These are phyloP conservation scores for Siniperca undulata DNA, from an alignment of 2,797 vertebrate genomes.

Conservation along the genomic window DNA sequence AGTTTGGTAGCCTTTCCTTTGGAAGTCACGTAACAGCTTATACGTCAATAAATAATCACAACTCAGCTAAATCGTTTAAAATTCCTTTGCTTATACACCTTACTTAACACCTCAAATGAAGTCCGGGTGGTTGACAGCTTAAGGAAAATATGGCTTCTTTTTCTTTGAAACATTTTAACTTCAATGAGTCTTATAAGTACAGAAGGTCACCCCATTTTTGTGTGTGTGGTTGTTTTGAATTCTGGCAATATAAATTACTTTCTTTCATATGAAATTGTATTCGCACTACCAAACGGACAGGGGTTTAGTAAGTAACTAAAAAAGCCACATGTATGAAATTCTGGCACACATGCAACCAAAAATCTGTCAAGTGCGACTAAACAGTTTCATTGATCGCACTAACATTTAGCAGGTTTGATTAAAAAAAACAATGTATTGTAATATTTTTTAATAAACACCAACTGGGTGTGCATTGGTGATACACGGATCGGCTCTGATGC, in stretches of 20 bases:
- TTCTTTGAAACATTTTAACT: not conserved
- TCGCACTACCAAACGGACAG: not conserved
- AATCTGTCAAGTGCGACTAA: too few species aligned
- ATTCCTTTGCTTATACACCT: not conserved
- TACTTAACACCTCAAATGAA: not conserved
- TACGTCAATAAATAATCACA: not conserved
- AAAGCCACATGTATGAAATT: not conserved
- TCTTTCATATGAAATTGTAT: too few species aligned
- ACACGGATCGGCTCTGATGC: too few species aligned
- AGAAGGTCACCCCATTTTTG: not conserved
- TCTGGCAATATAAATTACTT: not conserved
- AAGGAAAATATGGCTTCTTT: not conserved
- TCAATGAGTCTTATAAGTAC: not conserved
- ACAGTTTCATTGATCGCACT: too few species aligned
- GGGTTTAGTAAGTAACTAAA: not conserved
- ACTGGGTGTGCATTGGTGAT: too few species aligned
- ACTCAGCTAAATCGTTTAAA: not conserved
- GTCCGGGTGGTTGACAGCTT: not conserved
- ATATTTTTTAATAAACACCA: too few species aligned
- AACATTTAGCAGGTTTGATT: too few species aligned
- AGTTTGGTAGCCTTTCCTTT: not conserved
- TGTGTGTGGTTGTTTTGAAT: not conserved
- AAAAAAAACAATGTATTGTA: too few species aligned
- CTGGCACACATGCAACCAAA: too few species aligned
- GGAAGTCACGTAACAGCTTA: not conserved